These are phyloP conservation scores for Drosophila mojavensis DNA, from an alignment of 1,140 invertebrate species.

Conservation along the genomic window DNA sequence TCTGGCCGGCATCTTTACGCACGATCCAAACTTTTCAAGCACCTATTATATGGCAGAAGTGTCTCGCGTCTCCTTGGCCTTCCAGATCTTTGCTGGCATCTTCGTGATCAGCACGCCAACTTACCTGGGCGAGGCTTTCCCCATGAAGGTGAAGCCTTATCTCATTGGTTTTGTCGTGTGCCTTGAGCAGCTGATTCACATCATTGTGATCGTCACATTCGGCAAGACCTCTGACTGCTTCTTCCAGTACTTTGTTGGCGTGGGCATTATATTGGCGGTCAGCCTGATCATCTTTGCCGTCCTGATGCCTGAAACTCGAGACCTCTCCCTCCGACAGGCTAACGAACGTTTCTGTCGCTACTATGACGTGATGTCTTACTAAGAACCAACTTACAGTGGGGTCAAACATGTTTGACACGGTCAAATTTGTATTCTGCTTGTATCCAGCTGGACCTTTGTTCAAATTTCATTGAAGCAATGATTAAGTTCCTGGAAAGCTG, in stretches of 20 bases:
- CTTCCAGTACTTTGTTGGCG: constrained; percentile 41
- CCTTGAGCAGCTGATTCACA: constrained; percentile 57
- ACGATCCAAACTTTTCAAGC: constrained; percentile 19
- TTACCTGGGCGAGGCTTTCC: constrained; percentile 62
- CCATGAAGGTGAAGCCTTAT: constrained; percentile 53
- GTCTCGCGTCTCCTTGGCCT: constrained; percentile 34
- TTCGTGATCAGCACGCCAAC: constrained; percentile 39
- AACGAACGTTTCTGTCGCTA: constrained; percentile 41
- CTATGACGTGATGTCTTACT: constrained; percentile 36
- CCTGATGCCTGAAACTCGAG: constrained; percentile 48
- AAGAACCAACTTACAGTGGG: background rate
- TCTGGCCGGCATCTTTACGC: constrained; percentile 43
- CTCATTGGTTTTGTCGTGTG: constrained; percentile 36
- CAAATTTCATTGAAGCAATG: too few relatives aligned
- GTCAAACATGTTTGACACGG: background rate
- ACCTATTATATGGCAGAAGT: constrained; percentile 44
- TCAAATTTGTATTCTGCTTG: too few relatives aligned
- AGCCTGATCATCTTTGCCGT: constrained; percentile 27
- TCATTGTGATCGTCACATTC: constrained; percentile 55
- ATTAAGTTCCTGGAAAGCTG: too few relatives aligned
- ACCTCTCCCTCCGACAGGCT: constrained; percentile 43
- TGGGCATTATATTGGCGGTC: constrained; percentile 43
- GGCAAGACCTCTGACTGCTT: background rate
- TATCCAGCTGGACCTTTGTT: too few relatives aligned
- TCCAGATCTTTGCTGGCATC: constrained; percentile 58